These are phyloP conservation scores for Arnoldichthys spilopterus DNA, from an alignment of 2,797 vertebrate species.

Conservation along the genomic window DNA sequence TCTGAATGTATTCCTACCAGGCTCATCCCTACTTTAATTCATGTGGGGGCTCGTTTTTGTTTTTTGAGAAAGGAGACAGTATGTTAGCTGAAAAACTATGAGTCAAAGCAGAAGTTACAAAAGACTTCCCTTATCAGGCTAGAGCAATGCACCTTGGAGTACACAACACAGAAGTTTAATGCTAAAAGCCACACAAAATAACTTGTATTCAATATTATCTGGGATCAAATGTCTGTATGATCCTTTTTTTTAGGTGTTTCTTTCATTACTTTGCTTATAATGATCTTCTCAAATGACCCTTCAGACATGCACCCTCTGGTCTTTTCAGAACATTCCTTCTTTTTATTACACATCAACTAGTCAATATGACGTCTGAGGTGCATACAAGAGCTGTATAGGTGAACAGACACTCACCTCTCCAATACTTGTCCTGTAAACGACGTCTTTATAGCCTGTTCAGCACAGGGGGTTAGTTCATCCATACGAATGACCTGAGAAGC, in stretches of 20 bases:
- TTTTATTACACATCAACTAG: background rate
- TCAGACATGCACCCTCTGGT: no score
- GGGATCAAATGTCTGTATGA: background rate
- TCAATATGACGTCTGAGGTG: no score
- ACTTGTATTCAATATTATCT: background rate
- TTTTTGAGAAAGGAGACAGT: background rate
- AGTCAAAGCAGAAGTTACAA: constrained; percentile 33
- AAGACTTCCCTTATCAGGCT: constrained; percentile 21
- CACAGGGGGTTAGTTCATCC: background rate
- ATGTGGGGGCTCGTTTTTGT: no score
- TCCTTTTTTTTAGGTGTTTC: no score
- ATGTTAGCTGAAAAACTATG: constrained; percentile 13
- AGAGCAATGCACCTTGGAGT: background rate
- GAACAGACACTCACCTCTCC: constrained; percentile 24
- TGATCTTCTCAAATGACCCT: no score
- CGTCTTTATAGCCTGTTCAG: background rate
- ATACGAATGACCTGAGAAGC: constrained; percentile 5
- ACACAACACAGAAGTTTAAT: background rate
- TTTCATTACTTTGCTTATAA: no score
- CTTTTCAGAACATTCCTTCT: background rate
- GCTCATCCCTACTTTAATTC: no score
- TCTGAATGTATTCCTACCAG: no score
- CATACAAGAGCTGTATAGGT: background rate
- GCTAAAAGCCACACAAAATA: background rate
- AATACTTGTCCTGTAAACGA: background rate